phyloP scores from a whole-genome alignment of 2,888 invertebrate genomes.

The Erannis defoliaria region DNA sequence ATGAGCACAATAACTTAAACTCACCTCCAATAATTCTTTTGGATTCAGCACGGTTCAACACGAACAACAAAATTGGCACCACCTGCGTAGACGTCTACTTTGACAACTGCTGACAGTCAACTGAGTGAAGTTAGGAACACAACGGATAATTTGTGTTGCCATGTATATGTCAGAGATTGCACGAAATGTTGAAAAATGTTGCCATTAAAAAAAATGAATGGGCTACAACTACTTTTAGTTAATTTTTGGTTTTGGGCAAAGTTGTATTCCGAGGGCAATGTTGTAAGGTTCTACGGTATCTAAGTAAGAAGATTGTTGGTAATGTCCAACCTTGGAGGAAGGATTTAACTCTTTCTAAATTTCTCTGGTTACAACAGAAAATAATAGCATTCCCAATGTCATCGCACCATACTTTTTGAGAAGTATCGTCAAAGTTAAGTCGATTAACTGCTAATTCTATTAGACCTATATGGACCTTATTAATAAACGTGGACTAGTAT shows the following conservation, averaged over 20 bases:
- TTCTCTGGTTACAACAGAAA: too few species aligned
- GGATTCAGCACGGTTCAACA: conserved; percentile 16
- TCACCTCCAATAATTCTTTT: conserved; percentile 18
- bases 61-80: conserved; percentile 15
- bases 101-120: conserved; percentile 16
- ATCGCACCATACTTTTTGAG: too few species aligned
- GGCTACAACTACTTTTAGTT: conserved; percentile 19
- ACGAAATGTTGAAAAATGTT: conserved; percentile 16
- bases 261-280: conserved; percentile 25
- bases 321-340: too few species aligned
- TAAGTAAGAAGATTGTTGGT: too few species aligned
- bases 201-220: too few species aligned
- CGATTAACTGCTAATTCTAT: too few species aligned
- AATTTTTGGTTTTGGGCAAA: conserved; percentile 26
- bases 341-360: too few species aligned
- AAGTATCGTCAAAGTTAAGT: too few species aligned
- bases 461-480: too few species aligned
- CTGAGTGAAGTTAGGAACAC: conserved; percentile 21
- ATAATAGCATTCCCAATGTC: too few species aligned
- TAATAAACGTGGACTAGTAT: too few species aligned
- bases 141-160: conserved; percentile 19
- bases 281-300: conserved; percentile 19
- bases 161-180: conserved; percentile 17
- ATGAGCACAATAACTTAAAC: conserved; percentile 17
- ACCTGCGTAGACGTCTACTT: conserved; percentile 19